phyloP scores from a whole-genome alignment of 2,113 vertebrate species.

The Oncorhynchus clarkii region DNA sequence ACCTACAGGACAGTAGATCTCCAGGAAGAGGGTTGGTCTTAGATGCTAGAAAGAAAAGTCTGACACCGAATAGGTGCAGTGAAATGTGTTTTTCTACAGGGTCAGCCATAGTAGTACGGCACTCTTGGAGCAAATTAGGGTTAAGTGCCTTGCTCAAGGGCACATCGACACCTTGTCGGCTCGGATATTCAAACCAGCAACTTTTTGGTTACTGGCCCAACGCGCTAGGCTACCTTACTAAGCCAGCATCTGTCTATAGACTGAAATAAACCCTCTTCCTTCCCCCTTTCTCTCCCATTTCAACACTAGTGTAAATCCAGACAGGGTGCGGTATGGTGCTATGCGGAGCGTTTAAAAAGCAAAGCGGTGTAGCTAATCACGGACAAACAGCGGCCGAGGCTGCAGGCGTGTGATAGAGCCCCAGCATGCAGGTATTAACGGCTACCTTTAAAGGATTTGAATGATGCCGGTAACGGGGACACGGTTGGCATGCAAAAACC shows the following conservation, averaged over 20 bases:
- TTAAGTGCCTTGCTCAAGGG: too few species aligned
- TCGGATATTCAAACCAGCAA: too few species aligned
- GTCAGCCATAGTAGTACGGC: too few species aligned
- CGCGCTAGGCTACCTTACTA: neutral
- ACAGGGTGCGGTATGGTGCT: neutral
- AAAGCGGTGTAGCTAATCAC: conserved; percentile 29
- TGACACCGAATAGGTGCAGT: too few species aligned
- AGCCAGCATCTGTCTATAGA: neutral
- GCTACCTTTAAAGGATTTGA: conserved; percentile 9
- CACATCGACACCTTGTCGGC: too few species aligned
- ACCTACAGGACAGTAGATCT: too few species aligned
- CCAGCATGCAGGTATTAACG: conserved; percentile 32
- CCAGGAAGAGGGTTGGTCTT: too few species aligned
- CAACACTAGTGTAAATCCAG: conserved; percentile 15
- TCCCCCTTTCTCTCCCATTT: conserved; percentile 54
- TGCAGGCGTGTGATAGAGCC: conserved; percentile 35
- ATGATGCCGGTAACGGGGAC: conserved; percentile 17
- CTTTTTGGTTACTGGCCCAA: too few species aligned
- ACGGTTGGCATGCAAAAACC: conserved; percentile 8
- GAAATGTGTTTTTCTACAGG: too few species aligned
- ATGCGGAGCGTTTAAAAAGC: neutral
- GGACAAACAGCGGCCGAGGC: conserved; percentile 14
- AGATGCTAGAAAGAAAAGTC: too few species aligned
- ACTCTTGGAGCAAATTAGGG: too few species aligned
- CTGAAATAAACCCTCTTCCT: conserved; percentile 42